Conservation (phyloP, 2,797 vertebrate genomes). For the Chrosomus eos region DNA sequence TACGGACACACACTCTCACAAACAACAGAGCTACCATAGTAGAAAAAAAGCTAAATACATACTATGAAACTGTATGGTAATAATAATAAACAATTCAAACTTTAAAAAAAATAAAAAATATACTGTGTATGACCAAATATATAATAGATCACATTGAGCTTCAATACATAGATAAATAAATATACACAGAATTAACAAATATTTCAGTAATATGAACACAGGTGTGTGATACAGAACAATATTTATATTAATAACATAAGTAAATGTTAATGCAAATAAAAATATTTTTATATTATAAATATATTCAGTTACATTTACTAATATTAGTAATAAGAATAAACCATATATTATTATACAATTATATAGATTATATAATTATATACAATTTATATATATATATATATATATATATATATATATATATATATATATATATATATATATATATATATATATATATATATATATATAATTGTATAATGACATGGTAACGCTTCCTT, state of each 20-base stretch:
- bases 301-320: too few species aligned
- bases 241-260: background rate
- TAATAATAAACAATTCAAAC: background rate
- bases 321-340: too few species aligned
- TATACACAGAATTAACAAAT: background rate
- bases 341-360: too few species aligned
- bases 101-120: background rate
- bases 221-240: background rate
- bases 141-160: background rate
- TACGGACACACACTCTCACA: conserved; percentile 45
- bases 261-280: background rate
- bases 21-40: background rate
- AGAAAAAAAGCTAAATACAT: background rate
- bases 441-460: too few species aligned
- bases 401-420: too few species aligned
- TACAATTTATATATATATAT: too few species aligned
- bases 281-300: too few species aligned
- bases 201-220: background rate
- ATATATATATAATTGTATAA: too few species aligned
- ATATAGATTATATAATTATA: too few species aligned
- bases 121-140: background rate
- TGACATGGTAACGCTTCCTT: too few species aligned
- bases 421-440: too few species aligned
- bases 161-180: background rate
- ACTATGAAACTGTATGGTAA: background rate